Percentiles rank a stretch among this genome's conserved stretches.
Conservation (phyloP, 2,888 invertebrate genomes). For the Andrena flavipes region DNA sequence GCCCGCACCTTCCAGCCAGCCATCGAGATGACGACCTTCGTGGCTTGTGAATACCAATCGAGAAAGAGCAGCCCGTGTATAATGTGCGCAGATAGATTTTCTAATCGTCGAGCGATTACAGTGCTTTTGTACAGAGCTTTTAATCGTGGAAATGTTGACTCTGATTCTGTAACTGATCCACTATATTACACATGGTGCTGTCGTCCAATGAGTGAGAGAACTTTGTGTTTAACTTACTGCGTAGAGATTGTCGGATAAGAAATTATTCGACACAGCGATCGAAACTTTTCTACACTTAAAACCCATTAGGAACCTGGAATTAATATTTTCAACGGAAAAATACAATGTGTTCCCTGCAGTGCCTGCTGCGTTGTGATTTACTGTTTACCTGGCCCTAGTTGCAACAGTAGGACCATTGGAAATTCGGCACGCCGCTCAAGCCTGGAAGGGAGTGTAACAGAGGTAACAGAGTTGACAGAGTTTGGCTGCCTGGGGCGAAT, state of each 20-base stretch:
- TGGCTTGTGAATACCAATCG: slow-evolving; percentile 53
- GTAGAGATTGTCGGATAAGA: slow-evolving; percentile 10
- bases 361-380: slow-evolving; percentile 24
- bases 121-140: slow-evolving; percentile 37
- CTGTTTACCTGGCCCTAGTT: slow-evolving; percentile 11
- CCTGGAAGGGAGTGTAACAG: too few relatives aligned
- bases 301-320: slow-evolving; percentile 9
- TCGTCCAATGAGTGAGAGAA: slow-evolving; percentile 5
- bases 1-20: slow-evolving; percentile 51
- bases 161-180: slow-evolving; percentile 16
- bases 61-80: slow-evolving; percentile 28
- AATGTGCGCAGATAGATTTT: slow-evolving; percentile 25
- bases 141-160: slow-evolving; percentile 47
- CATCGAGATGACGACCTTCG: slow-evolving; percentile 42
- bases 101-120: background rate
- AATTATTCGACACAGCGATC: slow-evolving; percentile 14
- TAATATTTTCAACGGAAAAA: slow-evolving; percentile 19
- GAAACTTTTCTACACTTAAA: slow-evolving; percentile 45
- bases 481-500: too few relatives aligned
- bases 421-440: too few relatives aligned
- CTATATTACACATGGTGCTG: slow-evolving; percentile 42
- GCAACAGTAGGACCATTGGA: background rate
- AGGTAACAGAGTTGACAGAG: too few relatives aligned
- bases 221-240: slow-evolving; percentile 31
- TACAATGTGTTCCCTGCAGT: slow-evolving; percentile 28